Evolutionary conservation across 2,888 invertebrate genomes (phyloP), one percentile per base, ranked within the genome.

Genomic region (Diloba caeruleocephala): DNA sequence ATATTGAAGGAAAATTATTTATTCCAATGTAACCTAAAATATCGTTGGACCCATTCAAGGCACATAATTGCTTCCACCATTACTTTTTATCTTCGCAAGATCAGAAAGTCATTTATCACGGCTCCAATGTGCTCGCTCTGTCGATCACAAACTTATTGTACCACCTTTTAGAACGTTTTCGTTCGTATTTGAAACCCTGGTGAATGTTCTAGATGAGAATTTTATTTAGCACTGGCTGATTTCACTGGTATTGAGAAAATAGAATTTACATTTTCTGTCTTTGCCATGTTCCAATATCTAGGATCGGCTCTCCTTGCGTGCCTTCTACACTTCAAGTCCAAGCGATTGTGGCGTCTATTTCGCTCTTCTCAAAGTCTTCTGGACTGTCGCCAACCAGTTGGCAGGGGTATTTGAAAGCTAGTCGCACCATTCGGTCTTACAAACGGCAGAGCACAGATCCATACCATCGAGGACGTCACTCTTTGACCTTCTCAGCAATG

Each of bases 41-140:
- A 13, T 33, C 41, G 17, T 45, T 46, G 31, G 41, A 12, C 34
- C 10, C 49, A 43, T 68, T 56, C 51, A 29, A 42, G 28, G 29
- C 49, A 58, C 60, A 68, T 75, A 67, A 75, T 77, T 77, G 66
- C 71, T 62, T 67, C 51, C 39, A 64, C 64, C 75, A 76, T 79
- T 70, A 72, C 49, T 72, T 68, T 76, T 72, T 76, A 75, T 79
- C 74, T 76, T 56, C 48, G 43, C 23, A 52, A 73, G 77, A 83
- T 83, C 76, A 67, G 61, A 77, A 78, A 78, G 45, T 68, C 74
- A 79, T 84, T 82, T 77, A 81, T 80, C 81, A 80, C 68, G 37
- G 41, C 61, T 37, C 55, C 67, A 70, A 72, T 73, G 66, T 66
- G 61, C 48, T 44, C 26, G 36, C 45, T 48, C 12, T 29, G 55